phyloP scores from a whole-genome alignment of 2,797 vertebrate genomes.

The Acipenser oxyrinchus region DNA sequence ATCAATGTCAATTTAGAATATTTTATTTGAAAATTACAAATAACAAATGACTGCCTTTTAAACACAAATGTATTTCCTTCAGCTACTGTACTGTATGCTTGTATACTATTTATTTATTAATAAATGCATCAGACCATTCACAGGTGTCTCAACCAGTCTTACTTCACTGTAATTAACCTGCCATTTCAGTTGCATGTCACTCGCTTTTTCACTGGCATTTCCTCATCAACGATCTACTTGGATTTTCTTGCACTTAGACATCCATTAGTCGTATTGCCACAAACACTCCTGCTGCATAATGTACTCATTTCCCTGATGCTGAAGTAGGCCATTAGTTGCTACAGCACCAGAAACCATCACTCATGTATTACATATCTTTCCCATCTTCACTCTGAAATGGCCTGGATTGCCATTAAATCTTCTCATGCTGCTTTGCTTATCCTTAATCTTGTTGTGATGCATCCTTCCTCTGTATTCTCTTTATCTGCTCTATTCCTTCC shows the following conservation, averaged over 20 bases:
- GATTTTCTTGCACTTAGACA: slow-evolving; percentile 4
- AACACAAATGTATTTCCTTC: no score
- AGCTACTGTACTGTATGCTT: no score
- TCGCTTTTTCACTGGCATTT: no score
- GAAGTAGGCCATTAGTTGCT: slow-evolving; percentile 37
- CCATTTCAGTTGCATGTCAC: no score
- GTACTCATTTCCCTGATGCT: slow-evolving; percentile 34
- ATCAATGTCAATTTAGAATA: no score
- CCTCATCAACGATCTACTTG: not conserved
- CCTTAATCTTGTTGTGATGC: slow-evolving; percentile 39
- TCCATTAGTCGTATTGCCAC: slow-evolving; percentile 7
- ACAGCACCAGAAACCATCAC: slow-evolving; percentile 23
- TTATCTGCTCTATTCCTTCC: slow-evolving; percentile 23
- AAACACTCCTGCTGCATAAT: slow-evolving; percentile 7
- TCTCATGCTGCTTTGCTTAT: slow-evolving; percentile 27
- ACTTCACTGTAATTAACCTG: no score
- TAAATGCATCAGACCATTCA: no score
- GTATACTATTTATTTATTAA: no score
- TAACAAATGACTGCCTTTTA: no score
- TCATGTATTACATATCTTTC: slow-evolving; percentile 26
- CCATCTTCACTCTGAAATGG: slow-evolving; percentile 26
- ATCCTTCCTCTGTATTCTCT: slow-evolving; percentile 28
- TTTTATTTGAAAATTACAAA: no score
- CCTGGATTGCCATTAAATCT: slow-evolving; percentile 35
- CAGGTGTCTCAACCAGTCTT: no score